Percentiles rank a stretch among this genome's conserved stretches.
Conservation (phyloP, 2,113 vertebrate genomes). For the Dermatemys mawii region DNA sequence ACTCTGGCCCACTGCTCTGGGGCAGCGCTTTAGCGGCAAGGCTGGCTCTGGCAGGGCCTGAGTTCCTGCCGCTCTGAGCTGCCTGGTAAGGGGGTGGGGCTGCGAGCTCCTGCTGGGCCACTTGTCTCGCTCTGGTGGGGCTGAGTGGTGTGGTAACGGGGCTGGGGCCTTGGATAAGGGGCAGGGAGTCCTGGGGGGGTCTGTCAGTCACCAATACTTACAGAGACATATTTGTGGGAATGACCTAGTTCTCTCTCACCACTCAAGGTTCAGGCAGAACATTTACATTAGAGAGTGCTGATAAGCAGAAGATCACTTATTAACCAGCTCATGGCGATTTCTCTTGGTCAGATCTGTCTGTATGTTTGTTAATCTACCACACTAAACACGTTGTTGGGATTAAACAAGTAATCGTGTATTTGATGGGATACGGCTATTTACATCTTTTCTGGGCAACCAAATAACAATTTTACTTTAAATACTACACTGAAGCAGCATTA, state of each 20-base stretch:
- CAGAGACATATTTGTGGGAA: background rate
- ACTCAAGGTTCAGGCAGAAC: background rate
- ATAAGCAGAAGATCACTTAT: background rate
- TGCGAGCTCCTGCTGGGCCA: no score
- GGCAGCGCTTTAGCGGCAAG: no score
- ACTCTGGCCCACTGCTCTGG: no score
- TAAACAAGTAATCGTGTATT: background rate
- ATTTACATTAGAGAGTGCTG: background rate
- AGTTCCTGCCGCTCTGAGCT: no score
- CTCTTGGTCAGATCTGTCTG: background rate
- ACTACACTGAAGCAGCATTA: background rate
- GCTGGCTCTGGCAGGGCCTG: no score
- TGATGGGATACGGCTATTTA: background rate
- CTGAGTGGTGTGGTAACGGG: no score
- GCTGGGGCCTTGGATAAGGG: no score
- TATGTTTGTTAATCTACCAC: fast-evolving
- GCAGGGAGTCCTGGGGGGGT: no score
- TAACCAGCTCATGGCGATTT: background rate
- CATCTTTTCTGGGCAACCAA: background rate
- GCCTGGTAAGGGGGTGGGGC: no score
- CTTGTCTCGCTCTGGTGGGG: no score
- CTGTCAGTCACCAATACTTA: background rate
- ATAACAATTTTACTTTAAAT: background rate
- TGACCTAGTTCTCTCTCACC: background rate
- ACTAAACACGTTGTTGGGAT: background rate